Evolutionary conservation across 2,797 vertebrate species (phyloP), one percentile per base, ranked within the genome.

Genomic region (Gadopsis bispinosus): DNA sequence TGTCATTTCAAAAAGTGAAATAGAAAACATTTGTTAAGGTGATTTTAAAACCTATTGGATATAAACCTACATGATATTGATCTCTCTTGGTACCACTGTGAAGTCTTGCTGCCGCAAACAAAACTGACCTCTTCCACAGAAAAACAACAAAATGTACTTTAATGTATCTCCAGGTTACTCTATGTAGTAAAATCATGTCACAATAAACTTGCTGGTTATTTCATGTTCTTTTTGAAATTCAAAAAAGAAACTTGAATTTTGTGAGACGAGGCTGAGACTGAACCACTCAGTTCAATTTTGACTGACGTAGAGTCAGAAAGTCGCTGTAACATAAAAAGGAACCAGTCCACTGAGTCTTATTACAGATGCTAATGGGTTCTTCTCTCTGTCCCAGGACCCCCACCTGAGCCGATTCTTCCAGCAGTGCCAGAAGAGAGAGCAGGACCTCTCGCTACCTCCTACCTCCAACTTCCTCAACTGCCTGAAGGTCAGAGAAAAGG

Each of bases 381-480:
- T 70, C 20, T 79, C 31, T 78, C 17, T 47, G 59, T 62, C 94
- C 86, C 94, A 99, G 98, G 98, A 99, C 93, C 96, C 95, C 73
- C 96, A 97, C 90, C 95, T 99, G 92, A 99, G 97, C 74, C 93
- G 95, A 68, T 99, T 99, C 95, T 99, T 99, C 94, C 96, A 95
- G 91, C 96, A 99, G 94, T 99, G 98, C 96, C 97, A 99, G 94
- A 98, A 97, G 92, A 95, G 96, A 93, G 97, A 99, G 93, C 93
- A 94, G 77, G 97, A 97, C 90, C 92, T 97, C 72, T 97, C 96
- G 70, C 95, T 95, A 86, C 95, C 96, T 84, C 96, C 96, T 96
- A 97, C 97, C 96, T 97, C 97, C 79, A 95, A 95, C 86, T 98
- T 99, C 81, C 79, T 98, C 84, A 96, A 86, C 88, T 97, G 97